Evolutionary conservation across 2,797 vertebrate species (phyloP).

Genomic region (Hybognathus amarus): DNA sequence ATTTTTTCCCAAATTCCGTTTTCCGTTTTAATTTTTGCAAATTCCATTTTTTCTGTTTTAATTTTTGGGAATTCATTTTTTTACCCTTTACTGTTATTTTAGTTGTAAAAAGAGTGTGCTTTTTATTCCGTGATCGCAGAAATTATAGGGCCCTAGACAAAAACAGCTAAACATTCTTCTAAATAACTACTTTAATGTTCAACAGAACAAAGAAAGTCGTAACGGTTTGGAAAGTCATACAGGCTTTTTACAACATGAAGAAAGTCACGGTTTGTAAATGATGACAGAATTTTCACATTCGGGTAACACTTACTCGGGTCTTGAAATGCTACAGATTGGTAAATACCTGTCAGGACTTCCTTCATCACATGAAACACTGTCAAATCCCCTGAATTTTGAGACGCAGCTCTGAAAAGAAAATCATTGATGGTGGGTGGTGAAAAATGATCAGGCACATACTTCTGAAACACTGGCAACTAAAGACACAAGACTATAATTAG

Average conservation of each 20-base stretch:
- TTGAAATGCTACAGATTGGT: conserved; percentile 66
- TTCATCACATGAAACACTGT: conserved; percentile 66
- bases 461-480: conserved; percentile 28
- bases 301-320: background rate
- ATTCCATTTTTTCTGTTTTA: too few relatives aligned
- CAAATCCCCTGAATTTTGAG: conserved; percentile 19
- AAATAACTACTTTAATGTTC: background rate
- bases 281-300: background rate
- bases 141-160: too few relatives aligned
- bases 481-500: conserved; percentile 19
- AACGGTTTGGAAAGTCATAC: background rate
- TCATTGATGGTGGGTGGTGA: conserved; percentile 33
- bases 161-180: background rate
- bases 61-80: too few relatives aligned
- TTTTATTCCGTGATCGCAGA: too few relatives aligned
- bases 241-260: background rate
- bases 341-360: conserved; percentile 61
- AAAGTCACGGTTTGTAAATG: background rate
- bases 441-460: conserved; percentile 20
- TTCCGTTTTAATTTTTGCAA: too few relatives aligned
- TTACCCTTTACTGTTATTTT: too few relatives aligned
- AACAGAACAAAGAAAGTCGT: background rate
- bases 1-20: too few relatives aligned
- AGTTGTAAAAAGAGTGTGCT: too few relatives aligned
- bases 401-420: conserved; percentile 18